phyloP scores from a whole-genome alignment of 2,113 vertebrate species.

The Pholis gunnellus region DNA sequence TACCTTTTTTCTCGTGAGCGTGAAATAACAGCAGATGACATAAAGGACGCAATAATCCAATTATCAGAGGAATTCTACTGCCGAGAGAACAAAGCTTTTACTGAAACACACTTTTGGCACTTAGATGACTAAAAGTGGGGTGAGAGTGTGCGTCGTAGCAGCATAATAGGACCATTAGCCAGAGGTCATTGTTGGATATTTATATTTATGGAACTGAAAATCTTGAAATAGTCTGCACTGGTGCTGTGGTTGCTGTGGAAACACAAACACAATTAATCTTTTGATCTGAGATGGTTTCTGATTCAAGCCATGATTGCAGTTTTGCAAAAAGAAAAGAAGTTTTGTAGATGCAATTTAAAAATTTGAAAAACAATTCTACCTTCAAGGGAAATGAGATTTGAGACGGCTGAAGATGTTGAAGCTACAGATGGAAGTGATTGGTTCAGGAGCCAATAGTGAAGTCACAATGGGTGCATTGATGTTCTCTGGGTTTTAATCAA shows the following conservation, averaged over 20 bases:
- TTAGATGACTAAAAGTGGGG: neutral
- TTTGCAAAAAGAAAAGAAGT: neutral
- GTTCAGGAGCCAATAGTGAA: too few species aligned
- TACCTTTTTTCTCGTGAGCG: neutral
- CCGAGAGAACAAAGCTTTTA: constrained; percentile 15
- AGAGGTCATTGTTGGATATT: constrained; percentile 13
- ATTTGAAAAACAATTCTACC: neutral
- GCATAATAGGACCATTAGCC: neutral
- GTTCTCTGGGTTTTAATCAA: too few species aligned
- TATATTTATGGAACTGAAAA: constrained; percentile 7
- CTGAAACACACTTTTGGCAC: neutral
- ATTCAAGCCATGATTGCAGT: neutral
- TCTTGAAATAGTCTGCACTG: constrained; percentile 17
- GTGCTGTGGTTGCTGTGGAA: constrained; percentile 47
- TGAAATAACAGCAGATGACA: neutral
- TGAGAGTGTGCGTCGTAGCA: neutral
- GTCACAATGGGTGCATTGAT: too few species aligned
- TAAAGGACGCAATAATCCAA: neutral
- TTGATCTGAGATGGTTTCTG: neutral
- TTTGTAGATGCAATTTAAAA: neutral
- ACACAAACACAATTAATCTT: constrained; percentile 26
- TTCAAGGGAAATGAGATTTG: too few species aligned
- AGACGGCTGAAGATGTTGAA: too few species aligned
- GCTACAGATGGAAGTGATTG: too few species aligned
- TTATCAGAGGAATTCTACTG: constrained; percentile 8